Evolutionary conservation across 2,888 invertebrate genomes (phyloP), one percentile per base, ranked within the genome.

Genomic region (Eretmocerus hayati): DNA sequence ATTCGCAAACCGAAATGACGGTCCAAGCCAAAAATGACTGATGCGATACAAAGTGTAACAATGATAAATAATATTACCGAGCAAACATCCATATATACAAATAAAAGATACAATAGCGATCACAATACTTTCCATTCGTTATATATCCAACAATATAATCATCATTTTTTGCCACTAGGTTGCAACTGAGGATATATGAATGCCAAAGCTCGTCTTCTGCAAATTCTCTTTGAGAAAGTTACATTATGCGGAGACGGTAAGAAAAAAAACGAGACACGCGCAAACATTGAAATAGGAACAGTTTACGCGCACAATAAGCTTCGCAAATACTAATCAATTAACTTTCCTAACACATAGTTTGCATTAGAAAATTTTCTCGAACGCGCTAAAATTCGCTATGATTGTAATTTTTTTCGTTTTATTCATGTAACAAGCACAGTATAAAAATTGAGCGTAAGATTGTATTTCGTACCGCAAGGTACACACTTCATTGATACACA

Each of bases 371-470:
- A 38, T 30, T 42, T 38, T 32, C 31, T 46, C 26, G 31, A 41
- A 42, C 31, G 46, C 21, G 33, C 48, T 39, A 48, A 40, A 30
- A 45, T 42, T 45, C 33, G n/a, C 30, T 19, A 43, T 26, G 26
- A 19, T 42, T 40, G 23, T 32, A 22, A n/a, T 35, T 31, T 42
- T 35, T 39, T 40, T 42, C 33, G 19, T 42, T 33, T 46, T 26
- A 50, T 56, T 19, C 46, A 43, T 43, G 23, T 61, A 62, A 63
- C 63, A 67, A 67, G 65, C 65, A 62, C 40, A 32, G 47, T 65
- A 67, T 66, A 67, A 67, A 65, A 67, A 60, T 68, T 68, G 66
- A 69, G 66, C 67, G 63, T 67, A 59, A 56, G 63, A 64, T 63
- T 64, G 63, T 61, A 54, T 61, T n/a, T n/a, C 50, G 54, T 54